Evolutionary conservation across 2,113 vertebrate species (phyloP).

Genomic region (Melanerpes formicivorus): DNA sequence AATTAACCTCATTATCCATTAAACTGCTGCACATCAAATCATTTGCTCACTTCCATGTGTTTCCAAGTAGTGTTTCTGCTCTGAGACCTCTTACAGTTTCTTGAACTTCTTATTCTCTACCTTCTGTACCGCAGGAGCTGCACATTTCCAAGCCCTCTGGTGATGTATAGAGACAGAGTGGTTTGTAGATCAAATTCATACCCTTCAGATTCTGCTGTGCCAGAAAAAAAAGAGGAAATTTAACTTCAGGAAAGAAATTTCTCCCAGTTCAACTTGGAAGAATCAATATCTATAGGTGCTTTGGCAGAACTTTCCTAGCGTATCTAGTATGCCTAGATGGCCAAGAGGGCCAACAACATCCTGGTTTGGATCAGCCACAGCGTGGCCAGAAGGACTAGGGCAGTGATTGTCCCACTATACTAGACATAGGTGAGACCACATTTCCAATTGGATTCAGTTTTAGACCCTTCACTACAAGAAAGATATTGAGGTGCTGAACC

Average conservation of each 20-base stretch:
- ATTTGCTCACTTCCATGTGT: not conserved
- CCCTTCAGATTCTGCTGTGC: not conserved
- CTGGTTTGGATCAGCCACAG: too few species aligned
- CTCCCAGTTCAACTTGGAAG: not conserved
- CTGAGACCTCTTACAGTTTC: not conserved
- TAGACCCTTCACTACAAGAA: too few species aligned
- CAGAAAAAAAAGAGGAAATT: not conserved
- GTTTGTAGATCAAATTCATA: not conserved
- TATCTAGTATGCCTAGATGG: not conserved
- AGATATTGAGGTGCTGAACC: too few species aligned
- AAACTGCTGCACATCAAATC: not conserved
- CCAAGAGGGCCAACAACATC: too few species aligned
- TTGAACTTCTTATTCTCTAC: not conserved
- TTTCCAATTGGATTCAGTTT: too few species aligned
- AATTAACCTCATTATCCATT: not conserved
- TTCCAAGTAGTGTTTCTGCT: not conserved
- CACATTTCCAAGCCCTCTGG: not conserved
- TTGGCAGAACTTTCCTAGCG: not conserved
- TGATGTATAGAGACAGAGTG: not conserved
- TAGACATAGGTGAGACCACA: too few species aligned
- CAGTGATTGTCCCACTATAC: too few species aligned
- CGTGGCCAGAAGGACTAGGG: too few species aligned
- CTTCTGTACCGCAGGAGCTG: not conserved
- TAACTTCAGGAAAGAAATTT: not conserved
- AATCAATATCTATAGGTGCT: not conserved